Base-by-base conservation (phyloP, 2,113 vertebrate genomes). In the Xenopus laevis region DNA sequence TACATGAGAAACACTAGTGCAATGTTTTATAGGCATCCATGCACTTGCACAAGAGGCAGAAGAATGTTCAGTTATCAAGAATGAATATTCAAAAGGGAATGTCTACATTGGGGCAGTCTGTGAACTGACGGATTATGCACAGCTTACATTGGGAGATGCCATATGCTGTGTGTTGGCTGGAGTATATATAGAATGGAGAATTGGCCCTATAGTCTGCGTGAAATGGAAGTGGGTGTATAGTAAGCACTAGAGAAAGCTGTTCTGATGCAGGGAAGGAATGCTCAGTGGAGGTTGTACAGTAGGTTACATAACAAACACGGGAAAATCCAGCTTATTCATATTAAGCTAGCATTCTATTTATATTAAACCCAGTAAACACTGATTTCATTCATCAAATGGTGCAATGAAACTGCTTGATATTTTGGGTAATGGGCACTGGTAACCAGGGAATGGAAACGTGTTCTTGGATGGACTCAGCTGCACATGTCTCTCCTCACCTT, bases 401-500 rank as follows among this genome's bases (percentile, higher is more conserved):
- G 33, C 6, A 40, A 40, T 9, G 33, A 9, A 6, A 40, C 6
- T 1, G 33, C 33, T 40, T 6, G 33, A 40, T 40, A 7, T 40
- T 7, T 40, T 40, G 33, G 33, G 33, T 40, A 6, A 33, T 3
- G 30, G 30, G 30, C 30, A 33, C 3, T 33, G 30, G 30, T 4
- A 40, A 40, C 6, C 33, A 40, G 33, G 33, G 33, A 40, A 40
- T 40, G 33, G 33, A 40, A 40, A 40, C 33, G 47, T 16, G 15
- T 53, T 23, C 33, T 77, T 58, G 18, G 62, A 70, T 46, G 50
- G 74, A 77, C 66, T 57, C 59, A 64, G 74, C 74, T 64, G 66
- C 74, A 77, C 67, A 46, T 57, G 74, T 77, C 67, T 44, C 66
- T 77, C 67, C 59, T 77, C 74, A 77, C 59, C 74, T 77, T 77